Evolutionary conservation across 2,888 invertebrate genomes (phyloP).

Genomic region (Myopa testacea): DNA sequence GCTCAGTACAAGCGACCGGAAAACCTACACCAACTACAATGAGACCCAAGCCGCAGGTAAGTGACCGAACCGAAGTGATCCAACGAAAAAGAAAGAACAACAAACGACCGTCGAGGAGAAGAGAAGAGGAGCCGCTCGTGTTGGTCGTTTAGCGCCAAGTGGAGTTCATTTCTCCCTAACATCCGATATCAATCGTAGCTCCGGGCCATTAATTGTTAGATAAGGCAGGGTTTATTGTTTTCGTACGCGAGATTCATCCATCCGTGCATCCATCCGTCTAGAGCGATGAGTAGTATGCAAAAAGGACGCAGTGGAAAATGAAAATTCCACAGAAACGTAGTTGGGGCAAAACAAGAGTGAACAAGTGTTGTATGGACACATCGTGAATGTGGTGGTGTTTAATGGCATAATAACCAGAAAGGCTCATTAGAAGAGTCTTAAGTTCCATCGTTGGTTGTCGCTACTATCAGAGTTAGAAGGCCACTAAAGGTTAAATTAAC

Average conservation of each 20-base stretch:
- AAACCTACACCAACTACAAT: conserved; percentile 38
- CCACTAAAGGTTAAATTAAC: too few relatives aligned
- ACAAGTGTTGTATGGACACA: too few relatives aligned
- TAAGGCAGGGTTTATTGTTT: conserved; percentile 49
- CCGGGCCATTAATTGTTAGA: conserved; percentile 66
- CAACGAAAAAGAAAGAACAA: not conserved
- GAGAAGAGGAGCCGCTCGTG: conserved; percentile 1
- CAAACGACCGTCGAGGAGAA: not conserved
- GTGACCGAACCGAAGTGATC: conserved; percentile 38
- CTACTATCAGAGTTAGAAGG: too few relatives aligned
- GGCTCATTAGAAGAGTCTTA: too few relatives aligned
- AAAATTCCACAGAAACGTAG: not conserved
- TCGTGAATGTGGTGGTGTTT: too few relatives aligned
- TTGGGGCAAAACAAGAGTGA: too few relatives aligned
- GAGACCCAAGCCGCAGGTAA: conserved; percentile 63
- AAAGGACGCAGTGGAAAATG: not conserved
- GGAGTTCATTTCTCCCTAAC: conserved; percentile 40
- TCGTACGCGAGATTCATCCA: conserved; percentile 55
- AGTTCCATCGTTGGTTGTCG: too few relatives aligned
- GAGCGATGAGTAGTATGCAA: not conserved
- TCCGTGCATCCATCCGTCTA: not conserved
- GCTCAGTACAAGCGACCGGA: conserved; percentile 38
- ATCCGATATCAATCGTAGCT: conserved; percentile 49
- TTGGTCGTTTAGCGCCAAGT: conserved; percentile 15
- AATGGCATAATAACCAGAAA: too few relatives aligned